Evolutionary conservation across 2,113 vertebrate genomes (phyloP).

Genomic region (Carassius auratus): DNA sequence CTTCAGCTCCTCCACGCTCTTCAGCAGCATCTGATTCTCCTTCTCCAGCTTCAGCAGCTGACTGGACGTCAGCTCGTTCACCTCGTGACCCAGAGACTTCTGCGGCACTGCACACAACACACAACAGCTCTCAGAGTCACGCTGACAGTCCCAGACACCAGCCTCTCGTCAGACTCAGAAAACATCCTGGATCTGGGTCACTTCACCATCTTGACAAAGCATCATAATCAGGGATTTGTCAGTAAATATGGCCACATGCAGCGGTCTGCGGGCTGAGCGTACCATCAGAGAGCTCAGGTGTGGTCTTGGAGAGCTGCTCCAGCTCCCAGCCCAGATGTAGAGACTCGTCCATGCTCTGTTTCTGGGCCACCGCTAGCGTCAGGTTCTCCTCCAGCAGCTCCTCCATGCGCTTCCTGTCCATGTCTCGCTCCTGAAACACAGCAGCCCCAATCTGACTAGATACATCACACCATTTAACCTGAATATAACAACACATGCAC

Average conservation of each 20-base stretch:
- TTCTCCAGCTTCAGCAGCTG: slow-evolving; percentile 93
- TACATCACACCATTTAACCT: background rate
- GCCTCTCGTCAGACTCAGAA: background rate
- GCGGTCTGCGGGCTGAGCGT: background rate
- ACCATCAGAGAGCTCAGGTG: slow-evolving; percentile 82
- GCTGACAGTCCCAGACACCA: background rate
- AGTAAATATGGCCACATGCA: slow-evolving; percentile 69
- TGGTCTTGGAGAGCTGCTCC: slow-evolving; percentile 91
- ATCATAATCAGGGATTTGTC: slow-evolving; percentile 63
- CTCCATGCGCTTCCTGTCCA: slow-evolving; percentile 96
- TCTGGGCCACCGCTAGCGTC: slow-evolving; percentile 95
- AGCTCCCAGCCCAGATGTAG: slow-evolving; percentile 98
- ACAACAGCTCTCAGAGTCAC: background rate
- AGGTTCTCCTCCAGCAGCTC: slow-evolving; percentile 98
- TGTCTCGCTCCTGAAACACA: slow-evolving; percentile 85
- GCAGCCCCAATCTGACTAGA: background rate
- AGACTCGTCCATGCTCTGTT: slow-evolving; percentile 98
- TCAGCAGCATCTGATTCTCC: slow-evolving; percentile 94
- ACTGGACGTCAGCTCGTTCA: slow-evolving; percentile 94
- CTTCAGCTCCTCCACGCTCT: slow-evolving; percentile 90
- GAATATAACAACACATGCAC: too few relatives aligned
- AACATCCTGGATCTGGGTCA: background rate
- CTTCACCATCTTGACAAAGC: background rate
- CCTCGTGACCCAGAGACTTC: slow-evolving; percentile 94
- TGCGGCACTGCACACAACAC: slow-evolving; percentile 79